These are phyloP conservation scores for Taphrorychus bicolor DNA, from an alignment of 2,888 invertebrate species.

Conservation along the genomic window DNA sequence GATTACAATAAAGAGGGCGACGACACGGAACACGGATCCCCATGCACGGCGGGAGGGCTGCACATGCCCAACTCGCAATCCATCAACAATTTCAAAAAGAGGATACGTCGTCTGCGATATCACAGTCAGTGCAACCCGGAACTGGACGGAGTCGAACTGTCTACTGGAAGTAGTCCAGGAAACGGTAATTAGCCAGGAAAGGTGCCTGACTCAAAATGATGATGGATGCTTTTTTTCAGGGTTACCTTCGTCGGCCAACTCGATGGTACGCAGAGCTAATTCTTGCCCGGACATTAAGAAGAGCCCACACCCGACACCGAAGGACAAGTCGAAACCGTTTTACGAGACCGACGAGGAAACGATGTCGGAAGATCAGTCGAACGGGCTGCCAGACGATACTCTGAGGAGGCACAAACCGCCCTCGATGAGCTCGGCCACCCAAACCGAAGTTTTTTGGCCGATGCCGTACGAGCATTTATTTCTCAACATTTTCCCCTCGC, in stretches of 20 bases:
- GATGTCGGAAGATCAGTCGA: slow-evolving; percentile 42
- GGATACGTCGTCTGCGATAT: slow-evolving; percentile 66
- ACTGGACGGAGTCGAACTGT: slow-evolving; percentile 52
- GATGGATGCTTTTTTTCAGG: neutral
- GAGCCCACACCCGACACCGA: slow-evolving; percentile 49
- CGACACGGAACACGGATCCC: slow-evolving; percentile 62
- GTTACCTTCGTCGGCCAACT: slow-evolving; percentile 7
- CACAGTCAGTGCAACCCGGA: slow-evolving; percentile 71
- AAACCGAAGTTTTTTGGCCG: slow-evolving; percentile 76
- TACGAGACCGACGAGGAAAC: slow-evolving; percentile 58
- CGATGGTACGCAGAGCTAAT: slow-evolving; percentile 65
- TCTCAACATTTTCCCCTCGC: slow-evolving; percentile 69
- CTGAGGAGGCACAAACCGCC: slow-evolving; percentile 29
- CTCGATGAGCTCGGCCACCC: slow-evolving; percentile 58
- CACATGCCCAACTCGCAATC: slow-evolving; percentile 68
- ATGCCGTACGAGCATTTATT: slow-evolving; percentile 79
- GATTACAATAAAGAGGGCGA: slow-evolving; percentile 16
- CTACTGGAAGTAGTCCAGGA: slow-evolving; percentile 61
- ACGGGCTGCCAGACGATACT: slow-evolving; percentile 39
- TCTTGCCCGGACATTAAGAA: slow-evolving; percentile 72
- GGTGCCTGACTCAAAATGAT: neutral
- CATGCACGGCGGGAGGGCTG: slow-evolving; percentile 66
- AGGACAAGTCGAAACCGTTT: slow-evolving; percentile 53
- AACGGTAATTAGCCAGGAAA: too few species aligned
- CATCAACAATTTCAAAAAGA: slow-evolving; percentile 65